These are phyloP conservation scores for Bungarus multicinctus DNA, from an alignment of 2,113 vertebrate genomes.

Conservation along the genomic window DNA sequence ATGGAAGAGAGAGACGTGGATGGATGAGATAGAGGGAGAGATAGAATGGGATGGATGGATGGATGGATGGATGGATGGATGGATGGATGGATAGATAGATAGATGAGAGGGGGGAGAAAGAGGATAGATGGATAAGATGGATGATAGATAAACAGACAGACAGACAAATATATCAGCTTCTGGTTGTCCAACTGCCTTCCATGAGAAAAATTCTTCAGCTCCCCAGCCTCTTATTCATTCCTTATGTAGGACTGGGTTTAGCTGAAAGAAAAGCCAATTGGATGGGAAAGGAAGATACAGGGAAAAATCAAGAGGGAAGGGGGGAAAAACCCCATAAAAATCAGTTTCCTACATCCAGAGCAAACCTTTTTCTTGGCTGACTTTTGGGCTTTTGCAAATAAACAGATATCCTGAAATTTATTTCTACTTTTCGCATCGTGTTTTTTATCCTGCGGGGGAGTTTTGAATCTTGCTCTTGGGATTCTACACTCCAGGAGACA, in stretches of 20 bases:
- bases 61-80: too few relatives aligned
- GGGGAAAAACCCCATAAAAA: rapidly evolving
- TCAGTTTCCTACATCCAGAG: not conserved
- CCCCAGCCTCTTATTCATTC: not conserved
- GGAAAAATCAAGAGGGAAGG: not conserved
- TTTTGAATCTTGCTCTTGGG: not conserved
- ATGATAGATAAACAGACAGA: not conserved
- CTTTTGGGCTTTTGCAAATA: not conserved
- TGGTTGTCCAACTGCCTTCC: not conserved
- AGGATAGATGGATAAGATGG: not conserved
- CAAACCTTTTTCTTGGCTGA: not conserved
- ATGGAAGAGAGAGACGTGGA: too few relatives aligned
- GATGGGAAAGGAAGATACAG: not conserved
- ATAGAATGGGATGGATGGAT: too few relatives aligned
- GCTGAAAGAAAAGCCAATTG: not conserved
- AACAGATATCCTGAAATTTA: not conserved
- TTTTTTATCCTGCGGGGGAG: not conserved
- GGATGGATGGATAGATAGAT: too few relatives aligned
- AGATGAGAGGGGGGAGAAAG: not conserved
- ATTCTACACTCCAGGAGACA: not conserved
- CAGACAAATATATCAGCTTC: not conserved
- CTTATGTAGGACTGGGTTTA: not conserved
- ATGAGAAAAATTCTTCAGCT: not conserved
- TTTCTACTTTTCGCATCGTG: not conserved
- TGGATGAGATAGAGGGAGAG: too few relatives aligned